A percentile compares a stretch with the other conserved stretches of the same genome.
phyloP scores from a whole-genome alignment of 2,113 vertebrate genomes.

The Herpailurus yagouaroundi region DNA sequence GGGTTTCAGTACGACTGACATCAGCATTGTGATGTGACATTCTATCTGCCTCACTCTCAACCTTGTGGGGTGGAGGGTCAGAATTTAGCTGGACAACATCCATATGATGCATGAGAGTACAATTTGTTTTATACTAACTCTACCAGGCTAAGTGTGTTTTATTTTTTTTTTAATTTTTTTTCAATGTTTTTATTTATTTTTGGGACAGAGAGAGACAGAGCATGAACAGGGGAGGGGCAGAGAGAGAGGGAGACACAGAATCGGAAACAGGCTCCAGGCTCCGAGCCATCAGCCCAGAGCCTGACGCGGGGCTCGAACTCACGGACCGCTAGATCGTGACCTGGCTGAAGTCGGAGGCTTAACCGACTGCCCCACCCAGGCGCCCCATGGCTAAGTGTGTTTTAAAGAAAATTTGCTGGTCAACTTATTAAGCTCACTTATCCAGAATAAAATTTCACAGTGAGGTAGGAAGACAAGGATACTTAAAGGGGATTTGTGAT shows the following conservation, averaged over 20 bases:
- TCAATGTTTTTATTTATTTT: too few species aligned
- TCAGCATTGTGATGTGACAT: not conserved
- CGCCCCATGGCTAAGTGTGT: not conserved
- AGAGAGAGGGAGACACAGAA: too few species aligned
- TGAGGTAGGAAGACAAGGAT: not conserved
- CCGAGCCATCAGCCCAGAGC: too few species aligned
- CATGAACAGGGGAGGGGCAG: too few species aligned
- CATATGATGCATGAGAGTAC: not conserved
- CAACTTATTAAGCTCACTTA: not conserved
- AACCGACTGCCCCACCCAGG: too few species aligned
- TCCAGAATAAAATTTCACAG: constrained; percentile 38
- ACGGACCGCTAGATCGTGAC: too few species aligned
- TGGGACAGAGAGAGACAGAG: too few species aligned
- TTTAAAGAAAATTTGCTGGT: not conserved
- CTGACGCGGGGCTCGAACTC: too few species aligned
- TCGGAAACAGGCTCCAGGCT: too few species aligned
- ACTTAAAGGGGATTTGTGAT: not conserved
- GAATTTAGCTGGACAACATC: constrained; percentile 14
- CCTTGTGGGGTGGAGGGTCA: not conserved
- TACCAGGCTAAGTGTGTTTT: not conserved
- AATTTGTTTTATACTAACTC: not conserved
- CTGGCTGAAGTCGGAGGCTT: too few species aligned
- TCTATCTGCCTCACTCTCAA: not conserved
- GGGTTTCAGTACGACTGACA: not conserved
- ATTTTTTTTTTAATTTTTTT: too few species aligned